A percentile compares a stretch with the other conserved stretches of the same genome.
phyloP scores from a whole-genome alignment of 2,797 vertebrate genomes.

The Arctocebus calabarensis region DNA sequence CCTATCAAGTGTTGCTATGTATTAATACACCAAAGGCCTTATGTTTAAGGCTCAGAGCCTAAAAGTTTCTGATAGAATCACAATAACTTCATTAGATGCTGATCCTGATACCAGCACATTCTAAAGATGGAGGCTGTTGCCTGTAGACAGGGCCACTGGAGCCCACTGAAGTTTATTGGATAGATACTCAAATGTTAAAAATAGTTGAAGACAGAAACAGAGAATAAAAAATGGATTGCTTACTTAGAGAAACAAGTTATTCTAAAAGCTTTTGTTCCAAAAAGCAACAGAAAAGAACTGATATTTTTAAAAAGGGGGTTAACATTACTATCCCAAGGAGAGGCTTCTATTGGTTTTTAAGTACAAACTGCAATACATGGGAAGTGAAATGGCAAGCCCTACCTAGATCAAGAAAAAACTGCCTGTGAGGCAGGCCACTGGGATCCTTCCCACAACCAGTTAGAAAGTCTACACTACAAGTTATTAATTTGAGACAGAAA shows the following conservation, averaged over 20 bases:
- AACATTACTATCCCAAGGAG: neutral
- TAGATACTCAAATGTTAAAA: neutral
- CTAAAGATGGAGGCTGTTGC: neutral
- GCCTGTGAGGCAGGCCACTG: too few species aligned
- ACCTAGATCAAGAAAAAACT: neutral
- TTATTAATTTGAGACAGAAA: too few species aligned
- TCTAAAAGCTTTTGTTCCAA: neutral
- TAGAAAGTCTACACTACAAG: neutral
- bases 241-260: neutral
- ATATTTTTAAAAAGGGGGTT: neutral
- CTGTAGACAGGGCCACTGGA: neutral
- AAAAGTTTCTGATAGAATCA: neutral
- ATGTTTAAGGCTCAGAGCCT: neutral
- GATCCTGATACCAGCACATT: neutral
- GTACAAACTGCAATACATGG: neutral
- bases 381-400: neutral
- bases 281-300: neutral
- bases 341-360: neutral
- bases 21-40: neutral
- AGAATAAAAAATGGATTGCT: neutral
- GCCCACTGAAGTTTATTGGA: neutral
- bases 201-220: neutral
- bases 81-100: neutral
- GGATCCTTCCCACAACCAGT: neutral
- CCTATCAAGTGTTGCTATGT: neutral